A percentile compares a stretch with the other conserved stretches of the same genome.
Evolutionary conservation across 2,888 invertebrate genomes (phyloP).

Genomic region (Aleiodes leptofemur): DNA sequence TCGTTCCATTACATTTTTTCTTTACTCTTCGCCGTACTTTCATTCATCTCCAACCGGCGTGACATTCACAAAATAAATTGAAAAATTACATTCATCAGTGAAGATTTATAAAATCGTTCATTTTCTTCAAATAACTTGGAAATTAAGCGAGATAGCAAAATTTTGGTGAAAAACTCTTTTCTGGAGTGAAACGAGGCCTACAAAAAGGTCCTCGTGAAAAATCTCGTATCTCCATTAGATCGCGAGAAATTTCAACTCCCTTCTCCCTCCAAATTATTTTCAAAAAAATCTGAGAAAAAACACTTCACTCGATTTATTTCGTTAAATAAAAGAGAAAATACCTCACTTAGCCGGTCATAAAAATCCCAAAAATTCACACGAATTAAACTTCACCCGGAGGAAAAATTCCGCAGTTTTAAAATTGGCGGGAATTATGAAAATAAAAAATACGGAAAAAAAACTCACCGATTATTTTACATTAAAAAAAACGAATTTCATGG

Average conservation of each 20-base stretch:
- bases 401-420: conserved; percentile 40
- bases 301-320: too few species aligned
- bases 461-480: background rate
- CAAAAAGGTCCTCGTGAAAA: background rate
- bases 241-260: background rate
- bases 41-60: conserved; percentile 22
- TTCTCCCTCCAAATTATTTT: too few species aligned
- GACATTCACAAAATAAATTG: conserved; percentile 3
- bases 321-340: background rate
- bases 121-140: background rate
- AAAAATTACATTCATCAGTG: background rate
- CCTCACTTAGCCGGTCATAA: conserved; percentile 23
- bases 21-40: conserved; percentile 6
- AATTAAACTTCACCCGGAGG: conserved; percentile 39
- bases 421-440: too few species aligned
- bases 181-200: background rate
- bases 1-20: conserved; percentile 7
- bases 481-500: conserved; percentile 35
- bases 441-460: too few species aligned
- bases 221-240: background rate
- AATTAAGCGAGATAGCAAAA: background rate
- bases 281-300: too few species aligned
- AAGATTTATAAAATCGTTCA: background rate
- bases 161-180: background rate
- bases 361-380: conserved; percentile 50